phyloP scores from a whole-genome alignment of 2,113 vertebrate genomes.

The Larimichthys crocea region DNA sequence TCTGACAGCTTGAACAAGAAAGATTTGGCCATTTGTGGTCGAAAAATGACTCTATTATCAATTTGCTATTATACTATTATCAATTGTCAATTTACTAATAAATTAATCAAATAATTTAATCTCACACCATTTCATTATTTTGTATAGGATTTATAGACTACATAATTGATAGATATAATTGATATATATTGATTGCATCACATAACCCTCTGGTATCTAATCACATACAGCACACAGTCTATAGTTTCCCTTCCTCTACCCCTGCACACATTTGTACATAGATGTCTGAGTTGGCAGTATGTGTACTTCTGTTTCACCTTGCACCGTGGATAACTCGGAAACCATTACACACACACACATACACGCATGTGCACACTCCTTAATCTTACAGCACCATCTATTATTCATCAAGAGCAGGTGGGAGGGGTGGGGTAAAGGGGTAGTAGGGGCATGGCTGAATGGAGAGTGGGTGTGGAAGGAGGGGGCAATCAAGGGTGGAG shows the following conservation, averaged over 20 bases:
- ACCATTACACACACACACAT: slow-evolving; percentile 6
- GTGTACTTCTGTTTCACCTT: slow-evolving; percentile 9
- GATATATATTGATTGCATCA: neutral
- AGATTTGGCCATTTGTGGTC: neutral
- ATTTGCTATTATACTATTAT: too few species aligned
- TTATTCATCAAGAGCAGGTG: slow-evolving; percentile 83
- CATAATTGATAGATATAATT: too few species aligned
- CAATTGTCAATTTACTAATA: neutral
- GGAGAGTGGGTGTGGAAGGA: slow-evolving; percentile 51
- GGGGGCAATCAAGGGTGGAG: slow-evolving; percentile 40
- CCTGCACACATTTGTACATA: neutral
- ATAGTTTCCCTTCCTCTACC: neutral
- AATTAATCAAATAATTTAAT: neutral
- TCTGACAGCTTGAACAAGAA: neutral
- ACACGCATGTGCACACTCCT: slow-evolving; percentile 31
- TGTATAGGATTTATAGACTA: neutral
- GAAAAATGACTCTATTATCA: neutral
- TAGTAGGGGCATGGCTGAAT: slow-evolving; percentile 47
- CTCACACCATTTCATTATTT: neutral
- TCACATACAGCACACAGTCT: neutral
- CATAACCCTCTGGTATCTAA: neutral
- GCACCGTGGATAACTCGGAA: slow-evolving; percentile 5
- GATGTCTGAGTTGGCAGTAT: neutral
- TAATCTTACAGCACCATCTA: slow-evolving; percentile 77
- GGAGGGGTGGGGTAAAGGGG: slow-evolving; percentile 51